Evolutionary conservation across 2,113 vertebrate genomes (phyloP).

Genomic region (Takifugu bimaculatus): DNA sequence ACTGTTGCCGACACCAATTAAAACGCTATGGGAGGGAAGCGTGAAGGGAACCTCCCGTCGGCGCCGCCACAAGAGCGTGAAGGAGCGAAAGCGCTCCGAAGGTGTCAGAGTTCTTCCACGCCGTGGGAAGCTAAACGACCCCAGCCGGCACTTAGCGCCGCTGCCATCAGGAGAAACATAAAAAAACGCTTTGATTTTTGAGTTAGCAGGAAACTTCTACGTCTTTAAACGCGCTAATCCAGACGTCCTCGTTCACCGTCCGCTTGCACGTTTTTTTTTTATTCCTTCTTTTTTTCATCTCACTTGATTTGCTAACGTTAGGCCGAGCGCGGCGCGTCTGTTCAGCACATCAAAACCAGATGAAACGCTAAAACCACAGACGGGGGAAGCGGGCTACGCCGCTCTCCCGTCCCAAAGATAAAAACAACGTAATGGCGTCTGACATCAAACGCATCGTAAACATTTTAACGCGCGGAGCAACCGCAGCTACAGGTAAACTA

Average conservation of each 20-base stretch:
- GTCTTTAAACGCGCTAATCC: too few species aligned
- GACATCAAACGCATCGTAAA: conserved; percentile 17
- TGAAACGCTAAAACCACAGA: background rate
- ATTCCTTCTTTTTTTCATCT: too few species aligned
- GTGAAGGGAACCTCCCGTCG: conserved; percentile 56
- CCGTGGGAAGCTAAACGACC: conserved; percentile 42
- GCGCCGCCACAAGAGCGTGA: conserved; percentile 33
- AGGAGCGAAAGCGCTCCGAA: conserved; percentile 50
- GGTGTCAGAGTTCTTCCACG: conserved; percentile 21
- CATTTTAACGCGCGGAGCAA: conserved; percentile 15
- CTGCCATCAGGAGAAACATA: too few species aligned
- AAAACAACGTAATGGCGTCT: conserved; percentile 5
- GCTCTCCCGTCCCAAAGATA: conserved; percentile 1
- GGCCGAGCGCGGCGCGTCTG: too few species aligned
- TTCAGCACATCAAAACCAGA: too few species aligned
- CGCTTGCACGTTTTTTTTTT: too few species aligned
- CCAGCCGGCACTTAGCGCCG: conserved; percentile 14
- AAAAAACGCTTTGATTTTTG: too few species aligned
- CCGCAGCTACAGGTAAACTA: conserved; percentile 14
- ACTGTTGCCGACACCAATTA: conserved; percentile 64
- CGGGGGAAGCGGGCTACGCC: background rate
- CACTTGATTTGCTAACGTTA: too few species aligned
- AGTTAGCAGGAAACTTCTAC: too few species aligned
- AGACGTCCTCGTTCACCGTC: too few species aligned
- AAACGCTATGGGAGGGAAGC: conserved; percentile 54